Conservation (phyloP, 2,797 vertebrate genomes). For the Bryconaethiops microstoma region DNA sequence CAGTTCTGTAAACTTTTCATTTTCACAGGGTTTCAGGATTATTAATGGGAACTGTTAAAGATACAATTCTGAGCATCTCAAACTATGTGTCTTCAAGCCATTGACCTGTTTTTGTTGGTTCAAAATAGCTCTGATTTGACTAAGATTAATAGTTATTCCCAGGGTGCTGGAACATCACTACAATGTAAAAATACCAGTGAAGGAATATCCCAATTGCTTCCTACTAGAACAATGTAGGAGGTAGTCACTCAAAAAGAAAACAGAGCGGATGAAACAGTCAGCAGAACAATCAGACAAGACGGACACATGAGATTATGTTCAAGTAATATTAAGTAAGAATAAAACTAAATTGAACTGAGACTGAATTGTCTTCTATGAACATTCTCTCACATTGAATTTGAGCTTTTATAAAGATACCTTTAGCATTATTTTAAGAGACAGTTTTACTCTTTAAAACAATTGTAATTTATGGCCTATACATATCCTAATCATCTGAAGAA, state of each 20-base stretch:
- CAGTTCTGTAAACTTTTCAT: slow-evolving; percentile 64
- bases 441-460: not conserved
- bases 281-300: not conserved
- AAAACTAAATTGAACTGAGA: not conserved
- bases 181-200: slow-evolving; percentile 64
- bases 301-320: not conserved
- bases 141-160: slow-evolving; percentile 77
- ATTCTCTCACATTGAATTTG: not conserved
- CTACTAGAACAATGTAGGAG: slow-evolving; percentile 49
- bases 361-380: not conserved
- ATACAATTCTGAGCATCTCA: slow-evolving; percentile 72
- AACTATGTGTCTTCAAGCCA: slow-evolving; percentile 69
- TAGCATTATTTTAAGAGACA: not conserved
- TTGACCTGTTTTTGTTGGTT: slow-evolving; percentile 79
- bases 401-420: not conserved
- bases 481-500: not conserved
- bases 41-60: slow-evolving; percentile 74
- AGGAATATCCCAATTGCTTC: slow-evolving; percentile 68
- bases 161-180: slow-evolving; percentile 58
- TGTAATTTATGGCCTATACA: not conserved
- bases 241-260: slow-evolving; percentile 17
- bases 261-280: not conserved
- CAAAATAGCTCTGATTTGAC: slow-evolving; percentile 82
- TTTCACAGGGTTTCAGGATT: slow-evolving; percentile 66
- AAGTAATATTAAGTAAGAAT: not conserved